These are phyloP conservation scores for Lophius americanus DNA, from an alignment of 2,797 vertebrate species.

Conservation along the genomic window DNA sequence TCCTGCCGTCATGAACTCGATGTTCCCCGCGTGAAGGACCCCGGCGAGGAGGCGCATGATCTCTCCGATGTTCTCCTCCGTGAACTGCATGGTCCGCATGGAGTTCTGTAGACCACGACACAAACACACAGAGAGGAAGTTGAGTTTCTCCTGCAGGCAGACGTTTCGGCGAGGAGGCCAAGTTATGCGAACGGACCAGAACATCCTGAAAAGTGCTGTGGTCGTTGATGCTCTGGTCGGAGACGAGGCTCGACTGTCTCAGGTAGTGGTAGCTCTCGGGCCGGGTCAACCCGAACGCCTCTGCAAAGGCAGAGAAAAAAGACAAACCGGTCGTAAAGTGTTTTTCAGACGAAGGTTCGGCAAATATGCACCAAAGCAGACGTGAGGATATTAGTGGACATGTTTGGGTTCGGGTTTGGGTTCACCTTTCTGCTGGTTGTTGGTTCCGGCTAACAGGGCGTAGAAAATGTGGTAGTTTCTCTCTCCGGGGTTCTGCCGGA, in stretches of 20 bases:
- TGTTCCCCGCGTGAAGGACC: slow-evolving; percentile 92
- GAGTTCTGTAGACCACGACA: slow-evolving; percentile 80
- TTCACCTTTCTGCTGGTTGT: slow-evolving; percentile 86
- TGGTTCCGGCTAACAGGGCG: slow-evolving; percentile 91
- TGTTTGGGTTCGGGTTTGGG: too few species aligned
- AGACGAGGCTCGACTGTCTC: slow-evolving; percentile 86
- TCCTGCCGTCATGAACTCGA: slow-evolving; percentile 96
- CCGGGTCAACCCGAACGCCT: slow-evolving; percentile 88
- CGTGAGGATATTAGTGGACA: not conserved
- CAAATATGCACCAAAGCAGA: too few species aligned
- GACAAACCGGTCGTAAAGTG: too few species aligned
- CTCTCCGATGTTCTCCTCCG: slow-evolving; percentile 88
- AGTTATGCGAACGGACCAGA: slow-evolving; percentile 74
- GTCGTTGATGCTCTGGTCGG: slow-evolving; percentile 90
- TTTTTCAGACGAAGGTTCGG: too few species aligned
- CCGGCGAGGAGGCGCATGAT: slow-evolving; percentile 91
- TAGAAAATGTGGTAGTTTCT: slow-evolving; percentile 99
- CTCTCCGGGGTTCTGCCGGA: slow-evolving; percentile 95
- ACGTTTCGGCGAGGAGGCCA: too few species aligned
- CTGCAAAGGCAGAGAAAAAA: slow-evolving; percentile 69
- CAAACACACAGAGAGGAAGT: not conserved
- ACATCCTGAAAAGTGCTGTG: slow-evolving; percentile 90
- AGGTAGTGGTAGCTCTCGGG: slow-evolving; percentile 93
- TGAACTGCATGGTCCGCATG: slow-evolving; percentile 95
- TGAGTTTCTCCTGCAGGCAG: too few species aligned